Evolutionary conservation across 2,113 vertebrate species (phyloP), one percentile per base, ranked within the genome.

Genomic region (Mesitornis unicolor): DNA sequence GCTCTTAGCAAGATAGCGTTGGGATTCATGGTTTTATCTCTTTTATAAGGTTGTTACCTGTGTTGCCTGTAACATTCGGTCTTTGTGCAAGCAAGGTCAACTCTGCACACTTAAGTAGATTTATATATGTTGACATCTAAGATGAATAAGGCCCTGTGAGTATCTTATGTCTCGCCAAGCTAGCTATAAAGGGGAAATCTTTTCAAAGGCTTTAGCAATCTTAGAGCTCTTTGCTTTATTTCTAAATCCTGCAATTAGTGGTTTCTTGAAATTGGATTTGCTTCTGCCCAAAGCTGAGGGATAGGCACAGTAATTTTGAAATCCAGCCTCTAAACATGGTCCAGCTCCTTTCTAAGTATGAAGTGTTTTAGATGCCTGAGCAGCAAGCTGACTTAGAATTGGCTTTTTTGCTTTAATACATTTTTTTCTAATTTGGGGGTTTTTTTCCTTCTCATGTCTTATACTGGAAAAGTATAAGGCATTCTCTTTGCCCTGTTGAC

Each of bases 191-290:
- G 82, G 87, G 81, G 70, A 61, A 65, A 85, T 50, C 42, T 88
- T 83, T 89, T 82, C 78, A 79, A 96, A 93, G 84, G 8, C 87
- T 95, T 65, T 1, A 90, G 82, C 67, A 90, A n/a, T 80, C 71
- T 53, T 35, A 0, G 67, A 89, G 75, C 64, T 79, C 85, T 56
- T 50, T 85, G 64, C 85, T 94, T 91, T 77, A 38, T 93, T 96
- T 95, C 85, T 87, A n/a, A 84, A 56, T 93, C 86, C 82, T 90
- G 35, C 85, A 74, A 96, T 96, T 93, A 95, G 90, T 90, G 92
- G 87, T 89, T 94, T 74, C 75, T 94, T 56, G 68, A 86, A 94
- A 90, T 90, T 92, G 95, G 93, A 95, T 95, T 96, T 94, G 50
- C 94, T 40, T 70, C 91, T 94, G 83, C 75, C 63, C 75, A 63